Evolutionary conservation across 2,888 invertebrate species (phyloP).

Genomic region (Hermodice carunculata): DNA sequence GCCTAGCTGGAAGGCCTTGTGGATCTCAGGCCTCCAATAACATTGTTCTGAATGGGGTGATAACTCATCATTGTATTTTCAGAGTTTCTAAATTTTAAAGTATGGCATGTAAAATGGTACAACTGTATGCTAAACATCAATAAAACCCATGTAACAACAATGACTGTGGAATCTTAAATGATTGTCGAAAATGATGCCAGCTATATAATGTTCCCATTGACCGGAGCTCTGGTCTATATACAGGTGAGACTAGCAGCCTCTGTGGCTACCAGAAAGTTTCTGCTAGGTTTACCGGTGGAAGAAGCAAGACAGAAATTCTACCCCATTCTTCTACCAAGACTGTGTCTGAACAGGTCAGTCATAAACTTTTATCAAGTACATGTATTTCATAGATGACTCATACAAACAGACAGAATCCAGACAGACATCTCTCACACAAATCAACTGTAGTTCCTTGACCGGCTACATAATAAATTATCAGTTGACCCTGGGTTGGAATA

Average conservation of each 20-base stretch:
- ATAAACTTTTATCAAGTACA: no score
- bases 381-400: no score
- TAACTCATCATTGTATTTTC: no score
- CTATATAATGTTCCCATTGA: background rate
- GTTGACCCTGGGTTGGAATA: no score
- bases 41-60: no score
- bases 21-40: no score
- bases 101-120: background rate
- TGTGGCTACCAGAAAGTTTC: conserved; percentile 72
- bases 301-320: conserved; percentile 69
- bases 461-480: no score
- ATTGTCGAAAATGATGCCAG: background rate
- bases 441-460: no score
- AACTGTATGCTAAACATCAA: background rate
- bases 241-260: conserved; percentile 73
- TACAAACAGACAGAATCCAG: no score
- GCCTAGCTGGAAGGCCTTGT: no score
- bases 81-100: no score
- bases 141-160: background rate
- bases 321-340: conserved; percentile 71
- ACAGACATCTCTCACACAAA: no score
- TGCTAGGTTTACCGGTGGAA: conserved; percentile 67
- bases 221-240: background rate
- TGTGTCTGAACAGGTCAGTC: conserved; percentile 73
- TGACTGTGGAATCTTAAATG: background rate